These are phyloP conservation scores for Mechanitis mazaeus DNA, from an alignment of 2,888 invertebrate genomes.

Conservation along the genomic window DNA sequence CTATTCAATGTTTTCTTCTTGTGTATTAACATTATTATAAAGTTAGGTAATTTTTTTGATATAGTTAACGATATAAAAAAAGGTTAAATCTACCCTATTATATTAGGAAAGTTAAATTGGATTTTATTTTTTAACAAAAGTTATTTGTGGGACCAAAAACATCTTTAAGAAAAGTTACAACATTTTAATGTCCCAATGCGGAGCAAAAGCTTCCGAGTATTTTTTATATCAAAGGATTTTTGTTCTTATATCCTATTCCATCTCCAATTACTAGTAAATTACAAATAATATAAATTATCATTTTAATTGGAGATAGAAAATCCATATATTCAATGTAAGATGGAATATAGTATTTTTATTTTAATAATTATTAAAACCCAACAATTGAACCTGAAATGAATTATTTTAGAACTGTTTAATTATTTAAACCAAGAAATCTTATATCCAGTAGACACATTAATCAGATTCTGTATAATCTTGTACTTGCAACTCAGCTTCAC, in stretches of 20 bases:
- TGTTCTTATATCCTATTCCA: neutral
- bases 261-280: neutral
- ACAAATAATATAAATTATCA: neutral
- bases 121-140: conserved; percentile 12
- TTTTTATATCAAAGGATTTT: neutral
- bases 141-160: conserved; percentile 10
- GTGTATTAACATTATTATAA: no score
- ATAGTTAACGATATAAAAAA: neutral
- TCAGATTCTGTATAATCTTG: no score
- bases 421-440: no score
- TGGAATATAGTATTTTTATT: no score
- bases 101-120: conserved; percentile 21
- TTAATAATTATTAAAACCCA: neutral
- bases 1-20: no score
- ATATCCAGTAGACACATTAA: no score
- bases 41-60: no score
- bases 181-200: conserved; percentile 5
- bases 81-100: conserved; percentile 10
- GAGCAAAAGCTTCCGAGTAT: conserved; percentile 2
- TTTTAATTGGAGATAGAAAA: no score
- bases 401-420: no score
- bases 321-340: no score
- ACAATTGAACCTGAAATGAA: no score
- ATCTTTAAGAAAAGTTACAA: conserved; percentile 4
- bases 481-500: no score